Evolutionary conservation across 2,797 vertebrate genomes (phyloP).

Genomic region (Podarcis siculus): DNA sequence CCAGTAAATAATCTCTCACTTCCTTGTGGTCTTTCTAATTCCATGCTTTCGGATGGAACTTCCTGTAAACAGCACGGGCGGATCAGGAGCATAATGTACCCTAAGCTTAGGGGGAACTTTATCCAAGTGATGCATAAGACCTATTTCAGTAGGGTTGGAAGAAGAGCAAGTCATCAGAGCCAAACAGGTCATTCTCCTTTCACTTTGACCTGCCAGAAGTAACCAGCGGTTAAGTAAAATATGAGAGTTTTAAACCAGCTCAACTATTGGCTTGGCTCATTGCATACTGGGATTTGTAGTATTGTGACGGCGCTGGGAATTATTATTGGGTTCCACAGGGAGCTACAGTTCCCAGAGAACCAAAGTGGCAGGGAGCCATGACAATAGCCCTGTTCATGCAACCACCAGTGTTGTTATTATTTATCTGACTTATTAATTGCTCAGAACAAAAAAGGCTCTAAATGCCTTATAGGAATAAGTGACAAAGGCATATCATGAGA

Average conservation of each 20-base stretch:
- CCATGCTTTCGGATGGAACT: conserved; percentile 52
- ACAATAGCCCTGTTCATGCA: not conserved
- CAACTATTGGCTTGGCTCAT: not conserved
- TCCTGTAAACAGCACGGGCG: conserved; percentile 72
- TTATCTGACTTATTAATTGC: too few relatives aligned
- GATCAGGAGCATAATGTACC: conserved; percentile 3
- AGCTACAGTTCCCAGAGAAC: not conserved
- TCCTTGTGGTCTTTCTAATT: conserved; percentile 74
- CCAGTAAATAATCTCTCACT: conserved; percentile 71
- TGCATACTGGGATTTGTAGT: not conserved
- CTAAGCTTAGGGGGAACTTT: conserved; percentile 45
- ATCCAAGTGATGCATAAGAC: not conserved
- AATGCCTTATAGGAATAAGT: too few relatives aligned
- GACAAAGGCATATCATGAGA: too few relatives aligned
- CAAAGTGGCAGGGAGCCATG: too few relatives aligned
- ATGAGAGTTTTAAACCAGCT: not conserved
- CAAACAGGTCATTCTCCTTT: conserved; percentile 23
- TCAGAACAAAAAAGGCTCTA: too few relatives aligned
- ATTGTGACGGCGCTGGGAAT: not conserved
- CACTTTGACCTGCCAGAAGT: not conserved
- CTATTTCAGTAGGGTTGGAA: conserved; percentile 43
- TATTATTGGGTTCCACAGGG: not conserved
- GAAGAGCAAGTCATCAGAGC: not conserved
- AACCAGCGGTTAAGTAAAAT: not conserved
- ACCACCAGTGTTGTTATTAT: too few relatives aligned